Conservation (phyloP, 2,888 invertebrate species). For the Hylaea fasciaria region DNA sequence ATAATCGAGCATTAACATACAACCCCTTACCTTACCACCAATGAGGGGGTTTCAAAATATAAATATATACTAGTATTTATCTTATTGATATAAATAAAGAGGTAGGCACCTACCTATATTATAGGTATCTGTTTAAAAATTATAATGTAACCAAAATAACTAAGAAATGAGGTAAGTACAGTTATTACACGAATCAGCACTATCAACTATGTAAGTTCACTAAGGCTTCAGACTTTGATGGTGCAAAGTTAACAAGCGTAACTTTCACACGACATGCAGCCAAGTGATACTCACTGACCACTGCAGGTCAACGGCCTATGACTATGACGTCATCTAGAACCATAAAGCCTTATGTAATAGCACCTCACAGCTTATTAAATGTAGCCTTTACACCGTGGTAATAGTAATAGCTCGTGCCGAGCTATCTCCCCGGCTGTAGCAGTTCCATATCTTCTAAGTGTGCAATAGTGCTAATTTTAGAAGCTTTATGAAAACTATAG, state of each 20-base stretch:
- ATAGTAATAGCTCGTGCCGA: not conserved
- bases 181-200: not conserved
- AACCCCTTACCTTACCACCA: too few species aligned
- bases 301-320: constrained; percentile 29
- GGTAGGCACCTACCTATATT: too few species aligned
- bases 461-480: not conserved
- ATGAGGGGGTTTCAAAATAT: too few species aligned
- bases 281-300: constrained; percentile 23
- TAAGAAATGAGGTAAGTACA: not conserved
- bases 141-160: too few species aligned
- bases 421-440: not conserved
- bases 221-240: constrained; percentile 4
- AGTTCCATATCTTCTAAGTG: not conserved
- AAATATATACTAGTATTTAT: too few species aligned
- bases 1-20: too few species aligned
- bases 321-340: constrained; percentile 18
- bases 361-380: too few species aligned
- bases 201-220: not conserved
- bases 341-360: not conserved
- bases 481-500: not conserved
- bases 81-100: too few species aligned
- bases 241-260: constrained; percentile 21
- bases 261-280: constrained; percentile 40
- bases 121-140: too few species aligned
- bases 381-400: too few species aligned